phyloP scores from a whole-genome alignment of 2,888 invertebrate genomes.

The Plagodis pulveraria region DNA sequence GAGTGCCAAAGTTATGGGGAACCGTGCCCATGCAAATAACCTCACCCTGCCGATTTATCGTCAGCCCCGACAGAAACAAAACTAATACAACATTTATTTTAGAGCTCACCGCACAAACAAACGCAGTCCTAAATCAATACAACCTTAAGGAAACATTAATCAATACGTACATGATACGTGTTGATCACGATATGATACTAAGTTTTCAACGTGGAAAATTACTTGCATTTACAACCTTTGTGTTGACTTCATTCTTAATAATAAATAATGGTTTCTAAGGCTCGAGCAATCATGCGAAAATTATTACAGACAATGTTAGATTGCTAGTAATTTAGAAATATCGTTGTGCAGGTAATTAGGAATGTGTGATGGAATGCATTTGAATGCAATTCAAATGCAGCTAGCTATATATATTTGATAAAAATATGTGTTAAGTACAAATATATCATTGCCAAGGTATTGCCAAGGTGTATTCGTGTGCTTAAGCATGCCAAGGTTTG shows the following conservation, averaged over 20 bases:
- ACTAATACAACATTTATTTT: constrained; percentile 57
- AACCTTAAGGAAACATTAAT: constrained; percentile 15
- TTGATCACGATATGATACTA: constrained; percentile 53
- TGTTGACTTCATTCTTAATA: constrained; percentile 56
- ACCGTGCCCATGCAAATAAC: constrained; percentile 61
- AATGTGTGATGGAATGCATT: constrained; percentile 38
- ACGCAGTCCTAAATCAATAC: constrained; percentile 64
- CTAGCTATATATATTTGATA: constrained; percentile 9
- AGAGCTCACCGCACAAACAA: constrained; percentile 48
- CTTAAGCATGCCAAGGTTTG: constrained; percentile 10
- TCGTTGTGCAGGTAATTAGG: constrained; percentile 48
- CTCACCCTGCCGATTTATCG: constrained; percentile 75
- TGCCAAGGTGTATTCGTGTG: constrained; percentile 7
- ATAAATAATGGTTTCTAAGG: constrained; percentile 58
- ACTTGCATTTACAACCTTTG: constrained; percentile 44
- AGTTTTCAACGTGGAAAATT: constrained; percentile 52
- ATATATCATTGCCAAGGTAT: constrained; percentile 16
- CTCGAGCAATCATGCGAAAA: constrained; percentile 58
- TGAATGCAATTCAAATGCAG: constrained; percentile 17
- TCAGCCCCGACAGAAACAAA: constrained; percentile 62
- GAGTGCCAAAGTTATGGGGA: constrained; percentile 62
- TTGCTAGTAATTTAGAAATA: constrained; percentile 59
- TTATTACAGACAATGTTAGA: constrained; percentile 59
- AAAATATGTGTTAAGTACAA: background rate
- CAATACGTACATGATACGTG: constrained; percentile 15